These are phyloP conservation scores for Drosophila kanekoi DNA, from an alignment of 2,888 invertebrate genomes.

Conservation along the genomic window DNA sequence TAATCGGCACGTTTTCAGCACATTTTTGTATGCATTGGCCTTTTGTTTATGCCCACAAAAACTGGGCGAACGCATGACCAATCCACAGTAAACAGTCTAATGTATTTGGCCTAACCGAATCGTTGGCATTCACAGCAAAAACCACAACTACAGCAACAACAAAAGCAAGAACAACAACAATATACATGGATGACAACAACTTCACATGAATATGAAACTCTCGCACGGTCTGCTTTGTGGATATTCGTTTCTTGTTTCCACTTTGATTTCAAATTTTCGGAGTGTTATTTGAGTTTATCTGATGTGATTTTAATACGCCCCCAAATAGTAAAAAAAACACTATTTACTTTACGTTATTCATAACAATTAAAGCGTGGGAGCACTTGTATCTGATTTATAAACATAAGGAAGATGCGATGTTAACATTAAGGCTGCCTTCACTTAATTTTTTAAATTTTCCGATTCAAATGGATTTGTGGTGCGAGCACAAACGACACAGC, in stretches of 20 bases:
- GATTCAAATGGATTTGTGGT: no score
- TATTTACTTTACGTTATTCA: no score
- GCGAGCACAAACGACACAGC: no score
- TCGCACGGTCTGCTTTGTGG: slow-evolving; percentile 16
- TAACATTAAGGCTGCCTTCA: no score
- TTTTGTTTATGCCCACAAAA: slow-evolving; percentile 50
- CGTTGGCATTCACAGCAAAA: slow-evolving; percentile 29
- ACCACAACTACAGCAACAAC: slow-evolving; percentile 14
- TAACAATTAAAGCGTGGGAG: no score
- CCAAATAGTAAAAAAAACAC: neutral
- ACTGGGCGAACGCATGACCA: slow-evolving; percentile 21
- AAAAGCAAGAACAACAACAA: slow-evolving; percentile 10
- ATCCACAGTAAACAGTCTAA: slow-evolving; percentile 29
- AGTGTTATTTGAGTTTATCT: neutral
- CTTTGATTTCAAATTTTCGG: slow-evolving; percentile 26
- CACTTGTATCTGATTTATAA: no score
- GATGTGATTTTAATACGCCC: slow-evolving; percentile 8
- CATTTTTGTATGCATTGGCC: slow-evolving; percentile 29
- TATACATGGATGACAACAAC: slow-evolving; percentile 3
- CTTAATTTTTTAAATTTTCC: no score
- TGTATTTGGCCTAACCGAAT: slow-evolving; percentile 18
- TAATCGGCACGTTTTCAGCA: slow-evolving; percentile 74
- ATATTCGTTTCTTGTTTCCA: slow-evolving; percentile 31
- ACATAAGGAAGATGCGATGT: no score
- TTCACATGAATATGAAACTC: slow-evolving; percentile 29